These are phyloP conservation scores for Zaprionus lachaisei DNA, from an alignment of 1,140 invertebrate species.

Conservation along the genomic window DNA sequence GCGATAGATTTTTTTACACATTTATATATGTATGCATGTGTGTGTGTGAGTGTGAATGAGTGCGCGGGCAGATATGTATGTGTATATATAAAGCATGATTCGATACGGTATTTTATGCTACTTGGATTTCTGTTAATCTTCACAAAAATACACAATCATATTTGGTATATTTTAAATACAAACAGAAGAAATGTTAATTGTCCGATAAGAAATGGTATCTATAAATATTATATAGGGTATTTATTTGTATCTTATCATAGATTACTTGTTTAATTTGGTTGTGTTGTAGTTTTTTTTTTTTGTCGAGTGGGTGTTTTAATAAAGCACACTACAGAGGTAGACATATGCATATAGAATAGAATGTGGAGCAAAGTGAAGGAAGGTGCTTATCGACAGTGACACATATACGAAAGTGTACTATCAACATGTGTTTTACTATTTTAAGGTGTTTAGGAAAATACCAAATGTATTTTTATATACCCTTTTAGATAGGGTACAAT, in stretches of 20 bases:
- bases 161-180: not conserved
- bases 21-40: conserved; percentile 18
- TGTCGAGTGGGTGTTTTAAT: conserved; percentile 34
- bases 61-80: not conserved
- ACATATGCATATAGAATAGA: conserved; percentile 35
- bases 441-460: conserved; percentile 22
- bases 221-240: conserved; percentile 21
- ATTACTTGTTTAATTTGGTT: conserved; percentile 46
- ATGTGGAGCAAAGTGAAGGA: conserved; percentile 17
- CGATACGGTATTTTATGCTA: conserved; percentile 27
- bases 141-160: not conserved
- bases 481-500: not conserved
- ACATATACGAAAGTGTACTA: conserved; percentile 52
- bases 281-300: not conserved
- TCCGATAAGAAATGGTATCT: conserved; percentile 22
- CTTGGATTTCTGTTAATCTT: conserved; percentile 15
- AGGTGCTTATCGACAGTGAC: conserved; percentile 58
- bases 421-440: conserved; percentile 68
- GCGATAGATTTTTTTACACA: conserved; percentile 68
- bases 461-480: conserved; percentile 9
- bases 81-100: conserved; percentile 16
- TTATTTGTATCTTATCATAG: conserved; percentile 46
- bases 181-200: conserved; percentile 8
- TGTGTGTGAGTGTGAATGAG: not conserved
- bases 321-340: conserved; percentile 19